Evolutionary conservation across 2,113 vertebrate genomes (phyloP).

Genomic region (Carassius carassius): DNA sequence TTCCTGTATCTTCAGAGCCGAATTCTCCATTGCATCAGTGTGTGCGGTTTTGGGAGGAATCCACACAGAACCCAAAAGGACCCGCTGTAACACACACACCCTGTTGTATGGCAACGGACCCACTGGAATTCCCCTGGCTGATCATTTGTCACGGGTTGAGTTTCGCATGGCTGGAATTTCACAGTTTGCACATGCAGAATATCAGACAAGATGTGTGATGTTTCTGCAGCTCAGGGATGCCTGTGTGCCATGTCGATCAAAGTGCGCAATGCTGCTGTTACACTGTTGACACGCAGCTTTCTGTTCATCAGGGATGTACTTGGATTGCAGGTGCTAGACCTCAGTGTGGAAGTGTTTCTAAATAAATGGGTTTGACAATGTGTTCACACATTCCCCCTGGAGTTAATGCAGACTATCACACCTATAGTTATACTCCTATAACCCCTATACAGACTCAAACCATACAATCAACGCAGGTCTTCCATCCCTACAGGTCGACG

Average conservation of each 20-base stretch:
- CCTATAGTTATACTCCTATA: neutral
- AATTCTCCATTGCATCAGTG: conserved; percentile 52
- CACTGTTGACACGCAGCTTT: conserved; percentile 66
- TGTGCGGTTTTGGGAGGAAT: conserved; percentile 42
- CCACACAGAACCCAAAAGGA: conserved; percentile 45
- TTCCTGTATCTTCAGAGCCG: conserved; percentile 55
- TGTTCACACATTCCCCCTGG: conserved; percentile 72
- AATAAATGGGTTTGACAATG: conserved; percentile 74
- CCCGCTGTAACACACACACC: conserved; percentile 39
- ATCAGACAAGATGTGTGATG: conserved; percentile 72
- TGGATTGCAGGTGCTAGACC: conserved; percentile 67
- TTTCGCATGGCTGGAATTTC: conserved; percentile 71
- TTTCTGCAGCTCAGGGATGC: conserved; percentile 64
- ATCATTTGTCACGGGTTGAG: conserved; percentile 62
- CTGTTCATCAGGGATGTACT: conserved; percentile 61
- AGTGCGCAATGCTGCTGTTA: conserved; percentile 50
- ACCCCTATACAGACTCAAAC: conserved; percentile 8
- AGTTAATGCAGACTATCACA: conserved; percentile 49
- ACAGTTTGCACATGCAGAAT: conserved; percentile 73
- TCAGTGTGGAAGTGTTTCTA: conserved; percentile 68
- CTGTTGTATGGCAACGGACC: conserved; percentile 45
- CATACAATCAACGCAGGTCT: conserved; percentile 26
- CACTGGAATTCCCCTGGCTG: conserved; percentile 43
- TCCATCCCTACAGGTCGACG: neutral
- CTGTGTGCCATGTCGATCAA: conserved; percentile 62